Base-by-base conservation (phyloP, 2,797 vertebrate species). In the Synaphobranchus kaupii region DNA sequence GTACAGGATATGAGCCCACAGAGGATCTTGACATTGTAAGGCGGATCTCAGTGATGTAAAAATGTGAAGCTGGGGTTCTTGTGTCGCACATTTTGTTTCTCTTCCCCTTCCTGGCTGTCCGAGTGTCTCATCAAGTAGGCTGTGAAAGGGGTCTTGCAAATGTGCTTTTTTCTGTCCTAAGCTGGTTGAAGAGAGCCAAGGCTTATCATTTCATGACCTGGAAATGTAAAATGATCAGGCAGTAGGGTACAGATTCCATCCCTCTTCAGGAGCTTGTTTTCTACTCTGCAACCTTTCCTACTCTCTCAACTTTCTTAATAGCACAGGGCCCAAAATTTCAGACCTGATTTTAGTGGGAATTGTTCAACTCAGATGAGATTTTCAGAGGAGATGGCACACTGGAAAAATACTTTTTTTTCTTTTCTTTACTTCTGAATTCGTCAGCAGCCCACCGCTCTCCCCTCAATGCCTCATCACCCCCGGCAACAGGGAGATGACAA, bases 401-500 rank as follows among this genome's bases (percentile, higher is more conserved):
- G n/a, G n/a, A n/a, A n/a, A n/a, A n/a, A n/a, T n/a, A n/a, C n/a
- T n/a, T n/a, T n/a, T n/a, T n/a, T n/a, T n/a, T n/a, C 83, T 34
- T 88, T 89, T 88, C 22, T 48, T 84, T 56, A 5, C 66, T n/a
- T 25, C 60, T 66, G 60, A n/a, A 31, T 54, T 86, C 80, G 50
- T 86, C 87, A 87, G 66, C 39, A 15, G 2, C 63, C n/a, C 22
- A 9, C 66, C 81, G 78, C 86, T 83, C 22, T 39, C 86, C 17
- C 76, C 78, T 48, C 60, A 25, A 20, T 58, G 84, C 12, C 31
- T 31, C 73, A 25, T 88, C 39, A 5, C 83, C 80, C 25, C 25
- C 44, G 73, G 87, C 84, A 15, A 13, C n/a, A 0, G 50, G 73
- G 73, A 47, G 84, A 87, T 78, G 84, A 48, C 47, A 85, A 90